phyloP scores from a whole-genome alignment of 2,797 vertebrate species.

The Fistularia tabacaria region DNA sequence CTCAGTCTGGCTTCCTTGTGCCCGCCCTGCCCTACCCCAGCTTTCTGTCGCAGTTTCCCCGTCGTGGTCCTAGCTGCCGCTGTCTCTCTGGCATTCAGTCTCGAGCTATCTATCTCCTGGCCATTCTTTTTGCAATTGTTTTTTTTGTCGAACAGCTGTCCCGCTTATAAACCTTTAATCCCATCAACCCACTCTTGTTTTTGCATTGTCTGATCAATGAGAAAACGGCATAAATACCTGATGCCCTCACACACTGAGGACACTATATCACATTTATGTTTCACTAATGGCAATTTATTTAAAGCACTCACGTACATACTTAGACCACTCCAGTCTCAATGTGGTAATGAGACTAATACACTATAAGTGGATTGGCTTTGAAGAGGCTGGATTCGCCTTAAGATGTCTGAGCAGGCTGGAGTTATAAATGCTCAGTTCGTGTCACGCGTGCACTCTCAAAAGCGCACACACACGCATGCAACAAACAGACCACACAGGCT shows the following conservation, averaged over 20 bases:
- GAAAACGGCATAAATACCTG: too few species aligned
- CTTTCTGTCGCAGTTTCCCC: slow-evolving; percentile 29
- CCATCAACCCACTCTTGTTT: too few species aligned
- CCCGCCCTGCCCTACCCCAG: slow-evolving; percentile 37
- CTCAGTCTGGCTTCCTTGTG: slow-evolving; percentile 54
- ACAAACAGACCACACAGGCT: slow-evolving; percentile 1
- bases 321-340: slow-evolving; percentile 42
- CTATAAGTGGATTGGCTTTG: slow-evolving; percentile 76
- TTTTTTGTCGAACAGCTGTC: too few species aligned
- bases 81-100: neutral
- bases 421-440: slow-evolving; percentile 59
- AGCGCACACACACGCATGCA: slow-evolving; percentile 12
- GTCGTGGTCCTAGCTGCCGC: slow-evolving; percentile 14
- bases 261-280: slow-evolving; percentile 2
- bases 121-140: too few species aligned
- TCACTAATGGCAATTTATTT: slow-evolving; percentile 30
- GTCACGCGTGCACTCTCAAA: slow-evolving; percentile 37
- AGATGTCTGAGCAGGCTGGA: slow-evolving; percentile 74
- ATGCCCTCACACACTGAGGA: slow-evolving; percentile 1
- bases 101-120: too few species aligned
- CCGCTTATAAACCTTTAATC: too few species aligned
- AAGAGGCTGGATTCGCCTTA: slow-evolving; percentile 66
- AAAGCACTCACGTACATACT: slow-evolving; percentile 20
- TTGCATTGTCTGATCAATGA: too few species aligned
- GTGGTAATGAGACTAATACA: slow-evolving; percentile 76